Conservation (phyloP, 2,113 vertebrate species). For the Orthonyx spaldingii region DNA sequence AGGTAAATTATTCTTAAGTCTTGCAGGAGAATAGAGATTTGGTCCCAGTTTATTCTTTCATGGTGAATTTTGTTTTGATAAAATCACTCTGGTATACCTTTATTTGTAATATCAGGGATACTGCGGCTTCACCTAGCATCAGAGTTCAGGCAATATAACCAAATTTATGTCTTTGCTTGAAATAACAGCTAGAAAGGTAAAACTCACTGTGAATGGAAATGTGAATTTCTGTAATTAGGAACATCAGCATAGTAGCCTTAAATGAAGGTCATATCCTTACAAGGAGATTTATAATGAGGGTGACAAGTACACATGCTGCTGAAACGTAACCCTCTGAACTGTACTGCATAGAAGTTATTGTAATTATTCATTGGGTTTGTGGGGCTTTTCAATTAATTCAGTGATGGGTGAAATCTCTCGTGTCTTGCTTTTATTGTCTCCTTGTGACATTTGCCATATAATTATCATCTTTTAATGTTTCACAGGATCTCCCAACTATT, state of each 20-base stretch:
- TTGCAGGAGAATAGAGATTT: neutral
- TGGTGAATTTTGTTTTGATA: neutral
- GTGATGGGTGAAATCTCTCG: neutral
- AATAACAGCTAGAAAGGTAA: neutral
- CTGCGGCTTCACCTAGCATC: neutral
- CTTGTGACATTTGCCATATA: neutral
- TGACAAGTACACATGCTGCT: neutral
- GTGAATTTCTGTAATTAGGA: conserved; percentile 7
- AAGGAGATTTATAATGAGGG: neutral
- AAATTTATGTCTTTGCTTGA: neutral
- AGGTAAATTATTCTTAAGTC: neutral
- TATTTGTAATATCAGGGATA: neutral
- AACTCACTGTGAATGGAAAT: neutral
- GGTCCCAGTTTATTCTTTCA: neutral
- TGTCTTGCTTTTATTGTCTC: neutral
- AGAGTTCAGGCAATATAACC: neutral
- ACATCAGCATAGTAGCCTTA: neutral
- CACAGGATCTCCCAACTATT: neutral
- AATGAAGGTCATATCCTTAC: neutral
- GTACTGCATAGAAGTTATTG: neutral
- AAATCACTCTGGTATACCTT: neutral
- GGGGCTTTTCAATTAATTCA: neutral
- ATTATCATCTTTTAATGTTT: neutral
- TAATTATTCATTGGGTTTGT: neutral
- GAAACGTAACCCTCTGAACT: conserved; percentile 20